phyloP scores from a whole-genome alignment of 2,797 vertebrate genomes.

The Paratrypauchen microcephalus region DNA sequence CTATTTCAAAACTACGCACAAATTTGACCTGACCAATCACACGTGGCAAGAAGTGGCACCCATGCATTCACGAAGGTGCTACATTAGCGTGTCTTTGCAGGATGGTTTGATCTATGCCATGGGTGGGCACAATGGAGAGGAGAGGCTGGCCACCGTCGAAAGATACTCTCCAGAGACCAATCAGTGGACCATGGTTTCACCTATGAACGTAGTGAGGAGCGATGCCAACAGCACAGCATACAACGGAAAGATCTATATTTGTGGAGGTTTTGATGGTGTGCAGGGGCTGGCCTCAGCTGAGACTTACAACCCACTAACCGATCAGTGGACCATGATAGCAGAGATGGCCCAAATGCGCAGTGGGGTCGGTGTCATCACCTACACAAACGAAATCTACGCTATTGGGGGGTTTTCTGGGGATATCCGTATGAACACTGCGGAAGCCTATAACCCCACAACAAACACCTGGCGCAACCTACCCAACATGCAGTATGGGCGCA shows the following conservation, averaged over 20 bases:
- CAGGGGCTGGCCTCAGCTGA: conserved; percentile 79
- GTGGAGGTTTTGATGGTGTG: conserved; percentile 80
- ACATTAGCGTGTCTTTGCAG: conserved; percentile 78
- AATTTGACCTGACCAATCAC: conserved; percentile 73
- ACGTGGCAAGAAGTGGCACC: conserved; percentile 75
- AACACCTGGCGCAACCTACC: conserved; percentile 71
- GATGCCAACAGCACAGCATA: conserved; percentile 75
- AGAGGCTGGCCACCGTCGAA: conserved; percentile 78
- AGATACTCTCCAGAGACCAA: conserved; percentile 79
- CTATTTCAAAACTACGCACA: conserved; percentile 76
- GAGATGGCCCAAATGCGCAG: conserved; percentile 74
- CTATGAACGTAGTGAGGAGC: conserved; percentile 81
- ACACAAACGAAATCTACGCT: conserved; percentile 38
- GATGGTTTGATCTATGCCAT: conserved; percentile 81
- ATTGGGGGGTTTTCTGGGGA: conserved; percentile 12
- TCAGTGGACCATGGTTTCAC: conserved; percentile 27
- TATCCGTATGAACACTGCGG: conserved; percentile 39
- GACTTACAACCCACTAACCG: conserved; percentile 52
- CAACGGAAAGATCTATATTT: conserved; percentile 70
- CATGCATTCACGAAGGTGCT: conserved; percentile 65
- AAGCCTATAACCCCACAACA: conserved; percentile 74
- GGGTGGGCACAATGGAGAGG: conserved; percentile 80
- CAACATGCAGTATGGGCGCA: conserved; percentile 79
- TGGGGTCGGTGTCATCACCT: conserved; percentile 57
- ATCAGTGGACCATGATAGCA: conserved; percentile 76